Evolutionary conservation across 2,113 vertebrate species (phyloP).

Genomic region (Podarcis muralis): DNA sequence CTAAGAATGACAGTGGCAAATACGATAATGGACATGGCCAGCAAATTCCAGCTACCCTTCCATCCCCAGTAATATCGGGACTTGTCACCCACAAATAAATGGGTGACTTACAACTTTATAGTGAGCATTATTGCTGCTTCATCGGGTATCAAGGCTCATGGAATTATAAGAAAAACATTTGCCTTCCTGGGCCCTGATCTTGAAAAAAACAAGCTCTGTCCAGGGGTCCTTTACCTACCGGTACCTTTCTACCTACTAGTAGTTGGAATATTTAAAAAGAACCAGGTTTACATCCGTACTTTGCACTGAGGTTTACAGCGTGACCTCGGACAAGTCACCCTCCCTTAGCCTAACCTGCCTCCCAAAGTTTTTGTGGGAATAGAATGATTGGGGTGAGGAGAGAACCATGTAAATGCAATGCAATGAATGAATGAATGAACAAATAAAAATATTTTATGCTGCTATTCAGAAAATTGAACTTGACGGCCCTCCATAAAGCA

Average conservation of each 20-base stretch:
- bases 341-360: background rate
- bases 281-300: background rate
- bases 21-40: background rate
- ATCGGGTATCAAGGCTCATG: background rate
- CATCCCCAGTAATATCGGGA: background rate
- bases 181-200: background rate
- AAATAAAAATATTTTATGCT: background rate
- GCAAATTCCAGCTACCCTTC: background rate
- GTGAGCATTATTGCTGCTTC: background rate
- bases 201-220: background rate
- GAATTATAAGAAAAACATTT: background rate
- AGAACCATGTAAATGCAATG: background rate
- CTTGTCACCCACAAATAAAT: background rate
- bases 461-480: background rate
- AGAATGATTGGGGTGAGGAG: background rate
- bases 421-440: too few species aligned
- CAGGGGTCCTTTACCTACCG: too few species aligned
- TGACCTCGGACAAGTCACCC: background rate
- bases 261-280: background rate
- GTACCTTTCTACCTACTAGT: background rate
- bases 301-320: background rate
- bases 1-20: background rate
- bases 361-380: background rate
- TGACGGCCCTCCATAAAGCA: background rate
- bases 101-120: background rate